Percentiles rank a stretch among this genome's conserved stretches.
phyloP scores from a whole-genome alignment of 2,888 invertebrate species.

The Lacanobia wlatinum region DNA sequence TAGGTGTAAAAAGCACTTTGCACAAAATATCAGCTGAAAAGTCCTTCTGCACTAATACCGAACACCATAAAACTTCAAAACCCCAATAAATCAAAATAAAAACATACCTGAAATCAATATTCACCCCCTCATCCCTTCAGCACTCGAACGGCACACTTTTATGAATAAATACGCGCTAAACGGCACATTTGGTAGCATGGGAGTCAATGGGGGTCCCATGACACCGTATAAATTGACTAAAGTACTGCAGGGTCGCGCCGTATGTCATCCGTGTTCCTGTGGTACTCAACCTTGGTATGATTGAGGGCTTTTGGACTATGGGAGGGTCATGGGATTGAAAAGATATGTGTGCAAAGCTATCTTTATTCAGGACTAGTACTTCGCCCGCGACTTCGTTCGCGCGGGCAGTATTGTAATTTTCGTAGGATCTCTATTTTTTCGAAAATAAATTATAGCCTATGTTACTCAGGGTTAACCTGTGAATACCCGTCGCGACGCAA shows the following conservation, averaged over 20 bases:
- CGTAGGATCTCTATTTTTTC: too few species aligned
- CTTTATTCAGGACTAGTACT: too few species aligned
- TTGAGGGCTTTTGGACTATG: slow-evolving; percentile 8
- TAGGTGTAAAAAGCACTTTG: too few species aligned
- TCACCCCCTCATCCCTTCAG: neutral
- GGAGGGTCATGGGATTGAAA: neutral
- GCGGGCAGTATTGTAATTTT: too few species aligned
- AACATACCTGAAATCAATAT: slow-evolving; percentile 24
- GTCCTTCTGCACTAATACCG: neutral
- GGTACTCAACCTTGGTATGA: slow-evolving; percentile 37
- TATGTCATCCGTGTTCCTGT: slow-evolving; percentile 51
- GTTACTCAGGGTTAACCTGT: too few species aligned
- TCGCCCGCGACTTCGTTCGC: too few species aligned
- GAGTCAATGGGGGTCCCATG: slow-evolving; percentile 15
- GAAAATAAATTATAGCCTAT: too few species aligned
- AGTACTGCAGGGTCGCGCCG: slow-evolving; percentile 44
- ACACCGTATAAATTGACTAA: slow-evolving; percentile 47
- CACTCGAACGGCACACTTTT: slow-evolving; percentile 43
- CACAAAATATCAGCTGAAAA: neutral
- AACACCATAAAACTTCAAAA: neutral
- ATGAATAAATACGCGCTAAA: slow-evolving; percentile 55
- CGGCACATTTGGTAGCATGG: slow-evolving; percentile 23
- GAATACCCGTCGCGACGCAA: too few species aligned
- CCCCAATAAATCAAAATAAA: slow-evolving; percentile 20
- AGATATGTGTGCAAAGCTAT: neutral